Conservation (phyloP, 1,140 invertebrate genomes). For the Ceratina calcarata region DNA sequence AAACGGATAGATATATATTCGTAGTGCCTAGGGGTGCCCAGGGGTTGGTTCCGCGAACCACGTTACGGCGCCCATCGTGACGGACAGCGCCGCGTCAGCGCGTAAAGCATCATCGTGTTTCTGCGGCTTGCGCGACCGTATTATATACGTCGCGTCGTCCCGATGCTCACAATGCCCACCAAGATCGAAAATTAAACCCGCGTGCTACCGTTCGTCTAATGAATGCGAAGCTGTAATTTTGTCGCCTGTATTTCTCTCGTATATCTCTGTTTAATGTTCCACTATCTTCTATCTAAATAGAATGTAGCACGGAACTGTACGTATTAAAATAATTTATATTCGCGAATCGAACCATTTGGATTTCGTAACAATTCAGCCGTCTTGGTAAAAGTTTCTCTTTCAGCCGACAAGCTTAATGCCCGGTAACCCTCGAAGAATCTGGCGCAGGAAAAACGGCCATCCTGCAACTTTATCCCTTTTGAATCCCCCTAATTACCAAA, state of each 20-base stretch:
- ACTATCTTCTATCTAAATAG: no score
- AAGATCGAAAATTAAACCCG: conserved; percentile 26
- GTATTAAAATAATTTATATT: no score
- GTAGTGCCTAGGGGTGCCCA: conserved; percentile 38
- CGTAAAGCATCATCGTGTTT: conserved; percentile 69
- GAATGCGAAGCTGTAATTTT: not conserved
- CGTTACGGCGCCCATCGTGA: conserved; percentile 70
- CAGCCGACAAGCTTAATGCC: conserved; percentile 2
- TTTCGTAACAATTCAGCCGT: not conserved
- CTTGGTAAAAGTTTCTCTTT: conserved; percentile 35
- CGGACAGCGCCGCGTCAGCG: conserved; percentile 72
- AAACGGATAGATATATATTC: conserved; percentile 68
- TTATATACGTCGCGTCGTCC: conserved; percentile 15
- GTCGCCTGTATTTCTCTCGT: no score
- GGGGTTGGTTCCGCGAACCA: conserved; percentile 54
- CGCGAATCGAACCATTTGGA: not conserved
- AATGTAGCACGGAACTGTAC: no score
- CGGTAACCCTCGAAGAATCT: conserved; percentile 54
- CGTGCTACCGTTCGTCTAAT: not conserved
- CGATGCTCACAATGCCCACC: conserved; percentile 26
- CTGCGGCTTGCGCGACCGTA: conserved; percentile 48
- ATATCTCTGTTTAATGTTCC: no score
- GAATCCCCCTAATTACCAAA: conserved; percentile 79
- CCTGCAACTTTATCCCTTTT: conserved; percentile 73
- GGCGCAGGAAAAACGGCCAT: conserved; percentile 58